Conservation (phyloP, 2,113 vertebrate genomes). For the Cinclus mexicanus region DNA sequence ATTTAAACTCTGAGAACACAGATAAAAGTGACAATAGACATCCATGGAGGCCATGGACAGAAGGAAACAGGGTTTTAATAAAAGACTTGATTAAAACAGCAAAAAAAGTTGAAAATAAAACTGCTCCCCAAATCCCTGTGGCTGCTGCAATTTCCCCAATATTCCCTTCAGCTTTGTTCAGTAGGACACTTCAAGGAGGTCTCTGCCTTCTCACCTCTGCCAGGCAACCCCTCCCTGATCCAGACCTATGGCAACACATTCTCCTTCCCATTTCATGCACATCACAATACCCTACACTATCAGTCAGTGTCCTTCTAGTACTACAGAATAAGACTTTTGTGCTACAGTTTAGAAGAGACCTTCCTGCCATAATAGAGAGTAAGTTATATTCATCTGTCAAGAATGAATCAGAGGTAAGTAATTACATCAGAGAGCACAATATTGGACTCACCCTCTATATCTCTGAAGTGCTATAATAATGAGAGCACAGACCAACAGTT, state of each 20-base stretch:
- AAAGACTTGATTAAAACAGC: not conserved
- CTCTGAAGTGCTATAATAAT: not conserved
- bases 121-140: not conserved
- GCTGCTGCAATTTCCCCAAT: not conserved
- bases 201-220: not conserved
- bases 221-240: not conserved
- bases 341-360: not conserved
- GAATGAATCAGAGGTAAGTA: not conserved
- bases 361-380: not conserved
- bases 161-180: not conserved
- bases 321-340: not conserved
- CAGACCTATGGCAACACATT: not conserved
- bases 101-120: not conserved
- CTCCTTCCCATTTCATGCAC: not conserved
- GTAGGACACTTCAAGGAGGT: not conserved
- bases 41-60: not conserved
- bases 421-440: not conserved
- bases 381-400: not conserved
- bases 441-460: constrained; percentile 10
- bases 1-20: not conserved
- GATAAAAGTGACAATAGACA: not conserved
- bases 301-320: not conserved
- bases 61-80: not conserved
- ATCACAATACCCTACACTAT: not conserved
- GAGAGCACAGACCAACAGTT: not conserved